phyloP scores from a whole-genome alignment of 2,888 invertebrate species.

The Lasioglossum villosulum region DNA sequence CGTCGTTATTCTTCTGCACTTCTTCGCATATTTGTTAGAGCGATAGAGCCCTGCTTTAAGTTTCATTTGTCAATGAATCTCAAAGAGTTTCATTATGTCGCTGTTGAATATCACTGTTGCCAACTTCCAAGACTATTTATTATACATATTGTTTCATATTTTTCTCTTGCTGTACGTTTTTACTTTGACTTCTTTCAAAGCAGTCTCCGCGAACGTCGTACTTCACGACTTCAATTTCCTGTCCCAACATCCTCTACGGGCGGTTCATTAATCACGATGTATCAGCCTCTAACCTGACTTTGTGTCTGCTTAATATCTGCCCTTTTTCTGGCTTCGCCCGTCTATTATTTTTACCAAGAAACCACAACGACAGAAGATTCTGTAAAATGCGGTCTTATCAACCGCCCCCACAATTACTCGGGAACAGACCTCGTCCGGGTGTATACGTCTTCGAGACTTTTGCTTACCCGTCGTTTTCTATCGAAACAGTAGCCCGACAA shows the following conservation, averaged over 20 bases:
- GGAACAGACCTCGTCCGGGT: conserved; percentile 8
- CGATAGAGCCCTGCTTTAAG: too few species aligned
- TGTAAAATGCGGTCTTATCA: conserved; percentile 44
- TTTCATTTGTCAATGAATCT: too few species aligned
- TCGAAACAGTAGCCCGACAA: conserved; percentile 31
- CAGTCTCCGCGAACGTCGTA: background rate
- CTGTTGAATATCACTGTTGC: background rate
- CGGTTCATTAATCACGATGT: conserved; percentile 30
- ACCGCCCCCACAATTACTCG: conserved; percentile 51
- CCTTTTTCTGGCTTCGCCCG: conserved; percentile 13
- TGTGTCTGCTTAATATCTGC: conserved; percentile 34
- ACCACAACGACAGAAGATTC: conserved; percentile 14
- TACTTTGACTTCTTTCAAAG: background rate
- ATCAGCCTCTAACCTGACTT: background rate
- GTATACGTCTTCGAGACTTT: conserved; percentile 20
- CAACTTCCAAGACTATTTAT: background rate
- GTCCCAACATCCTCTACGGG: background rate
- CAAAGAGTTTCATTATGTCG: background rate
- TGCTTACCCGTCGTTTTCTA: conserved; percentile 23
- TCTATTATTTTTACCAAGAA: conserved; percentile 25
- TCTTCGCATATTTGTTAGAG: background rate
- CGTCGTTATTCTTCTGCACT: background rate
- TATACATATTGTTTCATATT: too few species aligned
- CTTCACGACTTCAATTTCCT: conserved; percentile 13
- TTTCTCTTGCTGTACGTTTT: background rate